Percentiles rank a stretch among this genome's conserved stretches.
These are phyloP conservation scores for Bufo bufo DNA, from an alignment of 2,113 vertebrate species.

Conservation along the genomic window DNA sequence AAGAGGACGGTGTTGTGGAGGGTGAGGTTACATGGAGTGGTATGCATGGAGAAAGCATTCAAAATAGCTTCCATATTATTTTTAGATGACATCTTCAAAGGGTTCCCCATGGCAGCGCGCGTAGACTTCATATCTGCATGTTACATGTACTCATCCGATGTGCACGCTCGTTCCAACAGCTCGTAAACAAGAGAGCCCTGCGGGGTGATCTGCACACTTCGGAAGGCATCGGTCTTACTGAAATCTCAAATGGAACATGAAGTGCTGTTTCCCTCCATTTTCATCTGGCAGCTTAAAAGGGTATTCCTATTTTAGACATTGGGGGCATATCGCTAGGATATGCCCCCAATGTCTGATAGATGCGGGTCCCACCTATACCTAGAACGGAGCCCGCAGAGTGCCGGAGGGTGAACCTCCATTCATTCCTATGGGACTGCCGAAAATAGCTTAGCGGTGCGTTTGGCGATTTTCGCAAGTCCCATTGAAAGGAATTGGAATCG, in stretches of 20 bases:
- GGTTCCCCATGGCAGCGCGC: not conserved
- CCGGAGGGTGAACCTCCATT: too few species aligned
- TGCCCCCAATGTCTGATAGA: too few species aligned
- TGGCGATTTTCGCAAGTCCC: too few species aligned
- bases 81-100: not conserved
- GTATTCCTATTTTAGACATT: too few species aligned
- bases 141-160: not conserved
- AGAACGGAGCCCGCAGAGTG: too few species aligned
- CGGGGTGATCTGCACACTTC: too few species aligned
- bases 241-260: not conserved
- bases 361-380: too few species aligned
- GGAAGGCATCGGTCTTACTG: not conserved
- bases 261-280: not conserved
- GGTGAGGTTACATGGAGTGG: constrained; percentile 68
- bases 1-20: constrained; percentile 75
- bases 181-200: not conserved
- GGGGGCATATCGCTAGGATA: too few species aligned
- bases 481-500: too few species aligned
- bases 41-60: not conserved
- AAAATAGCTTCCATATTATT: not conserved
- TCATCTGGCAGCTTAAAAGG: too few species aligned
- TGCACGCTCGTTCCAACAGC: accelerated
- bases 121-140: not conserved
- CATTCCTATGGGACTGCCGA: too few species aligned
- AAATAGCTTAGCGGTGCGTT: too few species aligned